These are phyloP conservation scores for Cyrtonyx montezumae DNA, from an alignment of 2,113 vertebrate genomes.

Conservation along the genomic window DNA sequence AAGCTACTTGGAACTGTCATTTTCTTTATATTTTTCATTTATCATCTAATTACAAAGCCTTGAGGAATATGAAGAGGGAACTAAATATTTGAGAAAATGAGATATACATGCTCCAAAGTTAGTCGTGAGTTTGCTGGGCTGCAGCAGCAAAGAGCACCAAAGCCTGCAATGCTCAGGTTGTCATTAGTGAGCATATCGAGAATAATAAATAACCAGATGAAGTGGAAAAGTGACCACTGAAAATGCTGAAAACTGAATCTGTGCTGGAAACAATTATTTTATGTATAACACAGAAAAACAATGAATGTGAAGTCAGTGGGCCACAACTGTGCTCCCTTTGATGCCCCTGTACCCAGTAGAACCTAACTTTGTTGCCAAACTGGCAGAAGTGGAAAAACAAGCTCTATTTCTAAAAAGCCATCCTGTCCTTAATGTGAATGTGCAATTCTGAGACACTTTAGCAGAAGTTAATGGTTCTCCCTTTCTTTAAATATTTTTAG, in stretches of 20 bases:
- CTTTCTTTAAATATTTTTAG: background rate
- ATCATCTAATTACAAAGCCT: slow-evolving; percentile 33
- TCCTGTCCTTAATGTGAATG: background rate
- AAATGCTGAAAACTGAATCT: background rate
- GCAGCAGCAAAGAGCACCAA: background rate
- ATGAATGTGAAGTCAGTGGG: background rate
- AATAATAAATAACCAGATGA: background rate
- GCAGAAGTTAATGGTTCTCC: background rate
- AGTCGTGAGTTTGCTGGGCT: background rate
- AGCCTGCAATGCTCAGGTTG: background rate
- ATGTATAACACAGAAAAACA: background rate
- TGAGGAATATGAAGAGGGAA: background rate
- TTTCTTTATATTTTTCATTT: no score
- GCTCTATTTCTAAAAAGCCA: background rate
- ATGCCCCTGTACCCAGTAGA: background rate
- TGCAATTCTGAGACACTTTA: background rate
- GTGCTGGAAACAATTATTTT: background rate
- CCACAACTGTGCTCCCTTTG: background rate
- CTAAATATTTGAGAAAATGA: background rate
- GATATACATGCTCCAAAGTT: background rate
- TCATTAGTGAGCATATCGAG: background rate
- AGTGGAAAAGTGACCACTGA: background rate
- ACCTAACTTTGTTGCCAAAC: background rate
- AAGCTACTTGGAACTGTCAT: slow-evolving; percentile 37
- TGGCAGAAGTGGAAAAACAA: background rate